These are phyloP conservation scores for Trichoplax adhaerens DNA, from an alignment of 37 sponge, comb jelly and placozoan genomes.

Conservation along the genomic window DNA sequence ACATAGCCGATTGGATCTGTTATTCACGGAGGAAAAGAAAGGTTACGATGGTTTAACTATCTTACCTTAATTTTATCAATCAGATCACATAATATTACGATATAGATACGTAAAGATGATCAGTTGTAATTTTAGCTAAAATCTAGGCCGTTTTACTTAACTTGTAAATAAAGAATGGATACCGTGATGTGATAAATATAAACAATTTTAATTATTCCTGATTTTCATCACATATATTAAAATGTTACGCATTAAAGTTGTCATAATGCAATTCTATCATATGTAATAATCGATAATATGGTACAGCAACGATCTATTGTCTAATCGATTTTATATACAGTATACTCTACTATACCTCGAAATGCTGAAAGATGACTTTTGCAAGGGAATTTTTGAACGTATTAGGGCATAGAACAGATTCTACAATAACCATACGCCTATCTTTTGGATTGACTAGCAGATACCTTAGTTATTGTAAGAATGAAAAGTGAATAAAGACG, in stretches of 20 bases:
- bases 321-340: background rate
- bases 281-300: no score
- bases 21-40: background rate
- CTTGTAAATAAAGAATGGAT: no score
- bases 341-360: slow-evolving; percentile 24
- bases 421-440: slow-evolving; percentile 56
- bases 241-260: no score
- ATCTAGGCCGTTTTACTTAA: no score
- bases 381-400: slow-evolving; percentile 66
- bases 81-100: background rate
- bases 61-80: background rate
- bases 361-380: slow-evolving; percentile 46
- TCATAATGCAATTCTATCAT: no score
- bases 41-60: background rate
- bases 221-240: no score
- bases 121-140: no score
- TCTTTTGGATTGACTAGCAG: slow-evolving; percentile 62
- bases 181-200: no score
- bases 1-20: slow-evolving; percentile 48
- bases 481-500: no score
- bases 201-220: no score
- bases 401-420: slow-evolving; percentile 48
- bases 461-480: slow-evolving; percentile 12
- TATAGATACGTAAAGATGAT: no score
- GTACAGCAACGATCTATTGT: no score